Evolutionary conservation across 2,797 vertebrate species (phyloP).

Genomic region (Uromys caudimaculatus): DNA sequence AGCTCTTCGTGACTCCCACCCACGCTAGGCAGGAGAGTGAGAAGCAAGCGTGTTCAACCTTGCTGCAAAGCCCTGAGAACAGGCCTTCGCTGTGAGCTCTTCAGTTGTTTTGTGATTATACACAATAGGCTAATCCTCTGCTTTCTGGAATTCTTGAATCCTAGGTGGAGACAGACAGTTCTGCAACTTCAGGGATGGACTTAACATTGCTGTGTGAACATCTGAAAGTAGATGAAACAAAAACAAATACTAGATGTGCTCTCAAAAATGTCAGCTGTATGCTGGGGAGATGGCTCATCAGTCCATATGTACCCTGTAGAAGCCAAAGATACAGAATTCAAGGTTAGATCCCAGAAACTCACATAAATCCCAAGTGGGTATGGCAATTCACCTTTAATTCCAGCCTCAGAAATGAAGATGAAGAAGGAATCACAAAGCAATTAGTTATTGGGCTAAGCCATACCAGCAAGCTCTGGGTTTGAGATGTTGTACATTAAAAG

Average conservation of each 20-base stretch:
- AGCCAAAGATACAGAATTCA: neutral
- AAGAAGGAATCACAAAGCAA: neutral
- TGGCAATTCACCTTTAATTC: neutral
- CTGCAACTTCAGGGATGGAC: neutral
- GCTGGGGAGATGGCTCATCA: neutral
- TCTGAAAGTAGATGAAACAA: neutral
- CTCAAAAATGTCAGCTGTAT: neutral
- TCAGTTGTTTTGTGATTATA: neutral
- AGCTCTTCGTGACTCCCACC: fast-evolving
- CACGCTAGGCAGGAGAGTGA: neutral
- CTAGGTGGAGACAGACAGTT: neutral
- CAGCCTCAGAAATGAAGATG: neutral
- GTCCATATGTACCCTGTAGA: too few species aligned
- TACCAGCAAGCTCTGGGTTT: neutral
- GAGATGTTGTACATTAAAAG: neutral
- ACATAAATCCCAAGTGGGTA: neutral
- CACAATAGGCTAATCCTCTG: neutral
- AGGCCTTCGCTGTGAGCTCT: neutral
- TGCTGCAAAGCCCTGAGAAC: neutral
- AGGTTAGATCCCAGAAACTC: neutral
- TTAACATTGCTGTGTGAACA: neutral
- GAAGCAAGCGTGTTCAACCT: neutral
- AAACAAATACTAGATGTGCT: too few species aligned
- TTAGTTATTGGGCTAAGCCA: neutral
- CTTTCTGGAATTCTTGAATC: neutral